These are phyloP conservation scores for Tachina fera DNA, from an alignment of 2,888 invertebrate species.

Conservation along the genomic window DNA sequence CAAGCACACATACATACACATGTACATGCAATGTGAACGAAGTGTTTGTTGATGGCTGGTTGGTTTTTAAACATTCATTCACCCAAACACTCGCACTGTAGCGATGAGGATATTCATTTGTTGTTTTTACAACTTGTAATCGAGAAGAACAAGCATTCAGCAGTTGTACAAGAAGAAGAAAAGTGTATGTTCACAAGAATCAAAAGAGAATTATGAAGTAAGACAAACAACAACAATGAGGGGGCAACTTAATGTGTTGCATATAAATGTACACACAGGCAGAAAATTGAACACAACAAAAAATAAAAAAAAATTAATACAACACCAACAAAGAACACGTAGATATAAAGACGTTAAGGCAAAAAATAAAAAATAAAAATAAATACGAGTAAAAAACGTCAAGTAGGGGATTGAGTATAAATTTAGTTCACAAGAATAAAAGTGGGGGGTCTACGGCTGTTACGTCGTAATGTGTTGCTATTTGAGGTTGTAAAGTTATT, in stretches of 20 bases:
- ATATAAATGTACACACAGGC: conserved; percentile 53
- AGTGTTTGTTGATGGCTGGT: conserved; percentile 45
- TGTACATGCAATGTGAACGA: not conserved
- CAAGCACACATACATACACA: not conserved
- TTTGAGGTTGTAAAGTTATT: conserved; percentile 71
- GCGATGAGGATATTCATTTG: conserved; percentile 33
- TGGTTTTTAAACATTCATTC: conserved; percentile 46
- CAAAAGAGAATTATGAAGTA: conserved; percentile 61
- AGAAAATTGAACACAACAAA: conserved; percentile 45
- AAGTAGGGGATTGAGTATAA: conserved; percentile 54
- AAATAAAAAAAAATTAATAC: not conserved
- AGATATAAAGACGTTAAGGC: conserved; percentile 20
- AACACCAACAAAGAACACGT: conserved; percentile 17
- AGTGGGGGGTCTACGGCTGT: conserved; percentile 65
- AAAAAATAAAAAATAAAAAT: conserved; percentile 34
- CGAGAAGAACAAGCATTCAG: conserved; percentile 50
- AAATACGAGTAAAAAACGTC: conserved; percentile 47
- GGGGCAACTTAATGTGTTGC: conserved; percentile 58
- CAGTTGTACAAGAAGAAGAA: conserved; percentile 30
- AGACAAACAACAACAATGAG: conserved; percentile 52
- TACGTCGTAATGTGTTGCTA: conserved; percentile 66
- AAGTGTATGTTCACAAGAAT: conserved; percentile 48
- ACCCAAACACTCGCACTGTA: conserved; percentile 25
- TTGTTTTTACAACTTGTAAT: conserved; percentile 59
- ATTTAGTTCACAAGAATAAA: conserved; percentile 44